phyloP scores from a whole-genome alignment of 2,797 vertebrate species.

The Passerculus sandwichensis region DNA sequence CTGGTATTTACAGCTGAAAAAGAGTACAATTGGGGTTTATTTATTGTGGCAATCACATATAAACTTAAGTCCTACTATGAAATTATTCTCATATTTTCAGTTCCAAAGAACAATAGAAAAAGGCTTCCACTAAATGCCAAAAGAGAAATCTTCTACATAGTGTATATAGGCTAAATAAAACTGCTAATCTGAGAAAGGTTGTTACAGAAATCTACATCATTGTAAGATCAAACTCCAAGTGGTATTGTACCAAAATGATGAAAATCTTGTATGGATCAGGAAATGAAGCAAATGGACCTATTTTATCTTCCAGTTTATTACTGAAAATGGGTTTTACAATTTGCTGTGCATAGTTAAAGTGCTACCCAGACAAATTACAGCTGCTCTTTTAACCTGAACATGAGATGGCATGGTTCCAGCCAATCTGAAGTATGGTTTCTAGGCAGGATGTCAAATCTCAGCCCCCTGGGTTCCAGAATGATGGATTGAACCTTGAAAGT shows the following conservation, averaged over 20 bases:
- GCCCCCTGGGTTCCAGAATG: constrained; percentile 66
- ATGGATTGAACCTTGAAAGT: constrained; percentile 75
- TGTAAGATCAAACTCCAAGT: constrained; percentile 30
- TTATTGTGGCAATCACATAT: constrained; percentile 5
- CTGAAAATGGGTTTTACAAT: constrained; percentile 68
- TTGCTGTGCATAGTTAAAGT: constrained; percentile 68
- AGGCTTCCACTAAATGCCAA: not conserved
- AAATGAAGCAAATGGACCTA: constrained; percentile 51
- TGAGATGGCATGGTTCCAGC: constrained; percentile 75
- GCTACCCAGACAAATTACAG: constrained; percentile 75
- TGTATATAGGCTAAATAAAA: not conserved
- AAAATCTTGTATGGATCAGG: constrained; percentile 42
- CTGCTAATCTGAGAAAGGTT: constrained; percentile 41
- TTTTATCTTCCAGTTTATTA: constrained; percentile 69
- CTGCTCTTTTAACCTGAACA: constrained; percentile 79
- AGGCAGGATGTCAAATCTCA: constrained; percentile 72
- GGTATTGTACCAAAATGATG: constrained; percentile 40
- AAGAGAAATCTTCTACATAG: constrained; percentile 1
- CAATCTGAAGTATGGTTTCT: constrained; percentile 71
- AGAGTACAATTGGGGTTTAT: not conserved
- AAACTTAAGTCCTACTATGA: constrained; percentile 15
- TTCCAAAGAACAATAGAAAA: constrained; percentile 35
- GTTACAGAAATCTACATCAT: constrained; percentile 24
- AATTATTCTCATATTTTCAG: constrained; percentile 35
- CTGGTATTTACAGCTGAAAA: not conserved